A percentile compares a stretch with the other conserved stretches of the same genome.
These are phyloP conservation scores for Aspiorhynchus laticeps DNA, from an alignment of 2,113 vertebrate genomes.

Conservation along the genomic window DNA sequence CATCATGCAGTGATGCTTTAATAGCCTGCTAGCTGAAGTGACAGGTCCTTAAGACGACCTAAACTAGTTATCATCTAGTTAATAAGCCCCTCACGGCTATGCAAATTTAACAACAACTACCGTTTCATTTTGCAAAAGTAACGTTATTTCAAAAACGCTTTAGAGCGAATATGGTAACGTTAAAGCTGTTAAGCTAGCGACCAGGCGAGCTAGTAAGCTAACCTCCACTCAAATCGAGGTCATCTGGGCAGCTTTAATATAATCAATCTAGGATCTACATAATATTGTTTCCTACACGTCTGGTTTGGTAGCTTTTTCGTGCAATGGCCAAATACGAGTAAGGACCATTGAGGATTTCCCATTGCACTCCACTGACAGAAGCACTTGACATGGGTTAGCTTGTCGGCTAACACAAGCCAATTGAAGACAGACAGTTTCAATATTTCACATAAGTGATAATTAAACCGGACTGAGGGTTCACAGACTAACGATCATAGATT, in stretches of 20 bases:
- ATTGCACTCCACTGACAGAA: slow-evolving; percentile 16
- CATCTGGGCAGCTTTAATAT: not conserved
- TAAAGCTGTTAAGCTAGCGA: slow-evolving; percentile 1
- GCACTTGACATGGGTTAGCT: slow-evolving; percentile 38
- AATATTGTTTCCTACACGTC: not conserved
- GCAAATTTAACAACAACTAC: not conserved
- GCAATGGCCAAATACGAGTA: not conserved
- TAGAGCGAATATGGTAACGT: not conserved
- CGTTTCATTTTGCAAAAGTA: not conserved
- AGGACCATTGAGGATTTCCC: not conserved
- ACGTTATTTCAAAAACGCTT: not conserved
- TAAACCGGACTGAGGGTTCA: not conserved
- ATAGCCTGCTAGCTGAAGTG: slow-evolving; percentile 36
- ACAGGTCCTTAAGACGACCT: slow-evolving; percentile 1
- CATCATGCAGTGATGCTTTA: slow-evolving; percentile 38
- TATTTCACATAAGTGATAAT: not conserved
- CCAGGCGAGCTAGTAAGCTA: slow-evolving; percentile 26
- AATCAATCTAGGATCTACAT: not conserved
- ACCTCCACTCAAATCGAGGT: slow-evolving; percentile 42
- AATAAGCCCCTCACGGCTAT: not conserved
- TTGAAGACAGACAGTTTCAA: not conserved
- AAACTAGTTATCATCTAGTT: slow-evolving; percentile 48
- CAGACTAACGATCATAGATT: not conserved
- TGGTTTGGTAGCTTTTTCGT: not conserved
- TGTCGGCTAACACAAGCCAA: slow-evolving; percentile 31